A percentile compares a stretch with the other conserved stretches of the same genome.
Conservation (phyloP, 64 coral and sea anemone species). For the Montipora efflorescens region DNA sequence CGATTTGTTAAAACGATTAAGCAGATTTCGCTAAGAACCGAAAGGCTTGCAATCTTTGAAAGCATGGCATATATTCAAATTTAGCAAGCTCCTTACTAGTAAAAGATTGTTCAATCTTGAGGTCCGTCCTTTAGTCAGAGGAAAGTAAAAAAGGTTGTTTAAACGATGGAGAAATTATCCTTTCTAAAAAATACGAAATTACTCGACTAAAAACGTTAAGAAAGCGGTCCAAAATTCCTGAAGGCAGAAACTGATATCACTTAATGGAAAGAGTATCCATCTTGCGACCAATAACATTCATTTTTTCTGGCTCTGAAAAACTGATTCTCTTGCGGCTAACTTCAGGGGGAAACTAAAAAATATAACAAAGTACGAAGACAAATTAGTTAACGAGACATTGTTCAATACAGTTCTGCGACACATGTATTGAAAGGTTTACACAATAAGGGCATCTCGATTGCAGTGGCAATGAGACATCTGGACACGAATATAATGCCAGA, state of each 20-base stretch:
- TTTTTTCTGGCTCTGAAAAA: slow-evolving; percentile 83
- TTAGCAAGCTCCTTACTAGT: no score
- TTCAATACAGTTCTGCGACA: no score
- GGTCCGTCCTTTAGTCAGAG: no score
- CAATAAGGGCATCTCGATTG: no score
- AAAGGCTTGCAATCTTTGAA: background rate
- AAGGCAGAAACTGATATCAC: background rate
- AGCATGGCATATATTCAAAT: no score
- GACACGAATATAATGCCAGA: background rate
- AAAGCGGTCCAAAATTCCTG: no score
- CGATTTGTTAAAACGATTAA: slow-evolving; percentile 2
- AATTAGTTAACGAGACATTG: background rate
- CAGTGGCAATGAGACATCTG: background rate
- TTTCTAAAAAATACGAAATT: no score
- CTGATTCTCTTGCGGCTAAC: slow-evolving; percentile 60
- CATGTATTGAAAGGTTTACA: no score
- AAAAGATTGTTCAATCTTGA: no score
- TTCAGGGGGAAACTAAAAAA: slow-evolving; percentile 43
- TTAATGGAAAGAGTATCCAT: slow-evolving; percentile 60
- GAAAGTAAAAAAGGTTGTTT: no score
- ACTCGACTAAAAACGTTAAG: no score
- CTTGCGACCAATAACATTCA: slow-evolving; percentile 67
- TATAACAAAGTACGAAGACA: background rate
- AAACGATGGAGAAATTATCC: no score
- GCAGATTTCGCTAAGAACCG: background rate